These are phyloP conservation scores for Eupeodes luniger DNA, from an alignment of 2,888 invertebrate species.

Conservation along the genomic window DNA sequence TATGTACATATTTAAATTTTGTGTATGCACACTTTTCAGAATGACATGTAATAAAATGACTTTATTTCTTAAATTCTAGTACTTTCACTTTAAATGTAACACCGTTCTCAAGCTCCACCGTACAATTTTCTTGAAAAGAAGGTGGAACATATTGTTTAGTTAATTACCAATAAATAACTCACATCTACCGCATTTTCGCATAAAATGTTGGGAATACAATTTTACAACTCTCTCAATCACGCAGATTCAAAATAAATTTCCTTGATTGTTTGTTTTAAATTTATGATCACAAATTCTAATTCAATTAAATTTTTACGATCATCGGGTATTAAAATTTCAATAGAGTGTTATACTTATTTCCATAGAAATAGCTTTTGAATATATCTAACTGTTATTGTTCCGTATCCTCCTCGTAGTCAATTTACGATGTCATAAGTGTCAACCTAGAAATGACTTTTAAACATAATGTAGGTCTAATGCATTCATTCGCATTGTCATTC, in stretches of 20 bases:
- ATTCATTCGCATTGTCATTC: conserved; percentile 18
- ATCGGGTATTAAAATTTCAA: background rate
- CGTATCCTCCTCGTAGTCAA: conserved; percentile 43
- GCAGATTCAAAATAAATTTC: background rate
- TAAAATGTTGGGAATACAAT: background rate
- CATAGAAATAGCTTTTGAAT: background rate
- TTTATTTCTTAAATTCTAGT: no score
- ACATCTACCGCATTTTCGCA: background rate
- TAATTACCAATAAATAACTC: conserved; percentile 14
- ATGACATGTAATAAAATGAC: no score
- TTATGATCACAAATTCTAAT: conserved; percentile 20
- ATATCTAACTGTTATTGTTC: conserved; percentile 12
- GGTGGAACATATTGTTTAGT: background rate
- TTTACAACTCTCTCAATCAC: background rate
- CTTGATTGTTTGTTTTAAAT: conserved; percentile 10
- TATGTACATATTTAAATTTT: no score
- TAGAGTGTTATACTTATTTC: background rate
- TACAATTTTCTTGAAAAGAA: background rate
- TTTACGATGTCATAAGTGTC: conserved; percentile 70
- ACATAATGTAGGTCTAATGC: background rate
- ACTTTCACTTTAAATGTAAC: no score
- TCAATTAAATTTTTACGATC: conserved; percentile 13
- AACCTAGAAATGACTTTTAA: conserved; percentile 66
- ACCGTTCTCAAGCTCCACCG: no score
- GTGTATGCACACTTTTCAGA: no score